Evolutionary conservation across 2,797 vertebrate species (phyloP).

Genomic region (Bovichtus diacanthus): DNA sequence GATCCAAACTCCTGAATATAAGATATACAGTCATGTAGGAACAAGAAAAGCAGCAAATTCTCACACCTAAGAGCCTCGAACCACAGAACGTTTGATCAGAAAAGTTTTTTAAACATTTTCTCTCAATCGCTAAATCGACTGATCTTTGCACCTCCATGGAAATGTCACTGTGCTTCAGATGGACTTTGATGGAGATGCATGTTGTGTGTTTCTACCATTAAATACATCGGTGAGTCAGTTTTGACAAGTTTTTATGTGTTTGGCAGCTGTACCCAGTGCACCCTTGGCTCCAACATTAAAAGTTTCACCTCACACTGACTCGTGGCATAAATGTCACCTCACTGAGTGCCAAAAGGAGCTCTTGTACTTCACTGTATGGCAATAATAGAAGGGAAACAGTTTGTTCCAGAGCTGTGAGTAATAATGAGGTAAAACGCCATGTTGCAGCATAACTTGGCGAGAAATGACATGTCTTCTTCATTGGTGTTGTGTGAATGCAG

Average conservation of each 20-base stretch:
- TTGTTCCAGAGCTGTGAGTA: slow-evolving; percentile 50
- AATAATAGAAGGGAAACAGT: slow-evolving; percentile 21
- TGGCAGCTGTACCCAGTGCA: background rate
- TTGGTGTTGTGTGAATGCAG: slow-evolving; percentile 1
- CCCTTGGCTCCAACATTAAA: background rate
- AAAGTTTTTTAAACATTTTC: too few species aligned
- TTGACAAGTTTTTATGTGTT: background rate
- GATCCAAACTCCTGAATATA: background rate
- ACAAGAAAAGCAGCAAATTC: background rate
- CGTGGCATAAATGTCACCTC: background rate
- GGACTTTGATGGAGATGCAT: background rate
- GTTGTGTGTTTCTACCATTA: background rate
- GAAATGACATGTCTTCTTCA: slow-evolving; percentile 29
- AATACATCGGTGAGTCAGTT: background rate
- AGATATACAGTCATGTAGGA: too few species aligned
- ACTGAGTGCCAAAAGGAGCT: background rate
- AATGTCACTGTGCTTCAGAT: background rate
- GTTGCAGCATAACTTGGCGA: slow-evolving; percentile 17
- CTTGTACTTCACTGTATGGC: background rate
- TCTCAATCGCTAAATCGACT: accelerated
- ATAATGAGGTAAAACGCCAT: slow-evolving; percentile 32
- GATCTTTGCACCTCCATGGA: background rate
- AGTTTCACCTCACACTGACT: background rate
- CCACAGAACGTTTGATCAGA: background rate
- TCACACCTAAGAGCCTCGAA: background rate